Evolutionary conservation across 1,140 invertebrate species (phyloP).

Genomic region (Diachasmimorpha longicaudata): DNA sequence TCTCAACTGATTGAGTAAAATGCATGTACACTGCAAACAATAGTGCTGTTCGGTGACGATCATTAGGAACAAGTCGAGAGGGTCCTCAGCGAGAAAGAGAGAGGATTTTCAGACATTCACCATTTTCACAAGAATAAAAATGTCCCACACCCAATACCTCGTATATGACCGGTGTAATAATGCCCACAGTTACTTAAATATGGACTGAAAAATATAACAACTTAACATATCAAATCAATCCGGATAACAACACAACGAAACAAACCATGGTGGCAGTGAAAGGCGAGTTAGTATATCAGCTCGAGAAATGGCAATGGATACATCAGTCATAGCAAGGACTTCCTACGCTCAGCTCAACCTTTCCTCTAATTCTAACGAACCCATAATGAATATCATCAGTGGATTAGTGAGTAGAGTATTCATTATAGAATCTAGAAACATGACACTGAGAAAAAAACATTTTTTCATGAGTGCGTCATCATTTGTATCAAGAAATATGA

Average conservation of each 20-base stretch:
- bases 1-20: too few relatives aligned
- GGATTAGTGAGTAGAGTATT: not conserved
- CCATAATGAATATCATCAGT: not conserved
- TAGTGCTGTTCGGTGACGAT: too few relatives aligned
- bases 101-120: not conserved
- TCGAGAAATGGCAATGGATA: conserved; percentile 55
- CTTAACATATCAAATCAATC: not conserved
- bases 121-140: not conserved
- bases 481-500: too few relatives aligned
- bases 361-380: conserved; percentile 13
- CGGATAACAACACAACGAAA: not conserved
- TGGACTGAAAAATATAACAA: not conserved
- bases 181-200: not conserved
- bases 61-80: too few relatives aligned
- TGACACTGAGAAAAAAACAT: too few relatives aligned
- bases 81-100: not conserved
- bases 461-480: too few relatives aligned
- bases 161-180: not conserved
- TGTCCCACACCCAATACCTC: not conserved
- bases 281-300: conserved; percentile 59
- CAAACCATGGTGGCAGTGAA: conserved; percentile 50
- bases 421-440: too few relatives aligned
- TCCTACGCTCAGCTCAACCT: not conserved
- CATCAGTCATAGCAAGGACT: conserved; percentile 54
- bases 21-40: too few relatives aligned